Conservation (phyloP, 2,888 invertebrate species). For the Mythimna ferrago region DNA sequence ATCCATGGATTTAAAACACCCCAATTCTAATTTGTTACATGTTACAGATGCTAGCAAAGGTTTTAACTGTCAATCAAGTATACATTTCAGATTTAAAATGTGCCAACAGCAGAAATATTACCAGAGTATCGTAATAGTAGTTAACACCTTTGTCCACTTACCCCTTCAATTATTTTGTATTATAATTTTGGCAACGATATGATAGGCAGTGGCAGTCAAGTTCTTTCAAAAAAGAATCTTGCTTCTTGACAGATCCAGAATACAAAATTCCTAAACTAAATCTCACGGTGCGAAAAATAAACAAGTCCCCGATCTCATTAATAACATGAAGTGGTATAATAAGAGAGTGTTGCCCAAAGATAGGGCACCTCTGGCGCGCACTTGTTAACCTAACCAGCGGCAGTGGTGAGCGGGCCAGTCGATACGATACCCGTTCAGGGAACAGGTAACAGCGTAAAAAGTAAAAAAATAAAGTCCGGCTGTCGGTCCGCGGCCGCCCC, state of each 20-base stretch:
- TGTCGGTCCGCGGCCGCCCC: conserved; percentile 79
- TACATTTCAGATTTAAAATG: too few relatives aligned
- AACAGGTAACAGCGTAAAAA: conserved; percentile 88
- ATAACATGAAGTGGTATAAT: conserved; percentile 30
- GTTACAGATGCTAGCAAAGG: too few relatives aligned
- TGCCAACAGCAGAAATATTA: too few relatives aligned
- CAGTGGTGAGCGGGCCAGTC: conserved; percentile 79
- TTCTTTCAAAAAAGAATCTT: background rate
- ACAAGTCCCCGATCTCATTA: conserved; percentile 6
- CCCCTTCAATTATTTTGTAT: too few relatives aligned
- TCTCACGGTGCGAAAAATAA: conserved; percentile 20
- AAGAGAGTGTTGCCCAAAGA: conserved; percentile 67
- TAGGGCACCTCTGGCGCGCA: conserved; percentile 82
- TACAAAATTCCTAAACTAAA: background rate
- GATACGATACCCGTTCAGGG: conserved; percentile 83
- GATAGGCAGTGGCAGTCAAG: background rate
- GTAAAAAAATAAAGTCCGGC: conserved; percentile 81
- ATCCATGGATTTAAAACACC: too few relatives aligned
- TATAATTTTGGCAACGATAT: background rate
- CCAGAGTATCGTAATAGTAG: too few relatives aligned
- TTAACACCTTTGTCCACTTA: too few relatives aligned
- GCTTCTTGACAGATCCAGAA: background rate
- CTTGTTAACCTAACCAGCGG: conserved; percentile 88
- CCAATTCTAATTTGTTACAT: too few relatives aligned
- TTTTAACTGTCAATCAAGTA: too few relatives aligned